phyloP scores from a whole-genome alignment of 2,113 vertebrate species.

The Corythoichthys intestinalis region DNA sequence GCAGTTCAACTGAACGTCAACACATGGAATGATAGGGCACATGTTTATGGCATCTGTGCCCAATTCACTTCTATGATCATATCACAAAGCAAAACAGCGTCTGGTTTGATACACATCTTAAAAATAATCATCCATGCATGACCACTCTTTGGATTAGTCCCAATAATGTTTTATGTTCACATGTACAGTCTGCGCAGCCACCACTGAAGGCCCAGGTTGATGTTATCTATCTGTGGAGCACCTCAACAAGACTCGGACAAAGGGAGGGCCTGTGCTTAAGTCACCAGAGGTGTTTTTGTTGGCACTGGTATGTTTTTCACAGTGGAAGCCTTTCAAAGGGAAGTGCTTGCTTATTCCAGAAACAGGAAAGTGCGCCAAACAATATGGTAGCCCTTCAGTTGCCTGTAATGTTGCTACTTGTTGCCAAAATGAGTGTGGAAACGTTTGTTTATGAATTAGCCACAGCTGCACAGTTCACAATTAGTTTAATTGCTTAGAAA shows the following conservation, averaged over 20 bases:
- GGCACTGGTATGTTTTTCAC: conserved; percentile 66
- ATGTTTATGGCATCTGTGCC: conserved; percentile 38
- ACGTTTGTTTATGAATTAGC: not conserved
- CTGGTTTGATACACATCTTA: conserved; percentile 17
- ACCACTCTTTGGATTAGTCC: conserved; percentile 18
- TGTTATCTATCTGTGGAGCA: conserved; percentile 58
- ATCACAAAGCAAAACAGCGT: conserved; percentile 18
- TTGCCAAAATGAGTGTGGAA: conserved; percentile 34
- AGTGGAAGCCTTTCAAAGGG: conserved; percentile 63
- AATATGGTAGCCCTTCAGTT: conserved; percentile 56
- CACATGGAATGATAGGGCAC: conserved; percentile 25
- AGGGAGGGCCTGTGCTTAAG: conserved; percentile 56
- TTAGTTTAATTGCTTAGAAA: not conserved
- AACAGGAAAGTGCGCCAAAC: conserved; percentile 76
- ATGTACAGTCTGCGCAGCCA: not conserved
- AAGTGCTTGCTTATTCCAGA: conserved; percentile 70
- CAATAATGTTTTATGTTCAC: conserved; percentile 26
- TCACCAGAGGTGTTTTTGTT: conserved; percentile 77
- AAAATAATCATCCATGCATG: conserved; percentile 23
- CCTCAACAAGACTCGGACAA: conserved; percentile 46
- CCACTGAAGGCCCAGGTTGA: conserved; percentile 33
- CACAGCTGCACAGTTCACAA: not conserved
- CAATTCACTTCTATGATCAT: conserved; percentile 19
- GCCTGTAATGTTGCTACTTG: conserved; percentile 28
- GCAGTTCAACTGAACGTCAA: conserved; percentile 19